Evolutionary conservation across 2,888 invertebrate genomes (phyloP).

Genomic region (Lamellibrachia satsuma): DNA sequence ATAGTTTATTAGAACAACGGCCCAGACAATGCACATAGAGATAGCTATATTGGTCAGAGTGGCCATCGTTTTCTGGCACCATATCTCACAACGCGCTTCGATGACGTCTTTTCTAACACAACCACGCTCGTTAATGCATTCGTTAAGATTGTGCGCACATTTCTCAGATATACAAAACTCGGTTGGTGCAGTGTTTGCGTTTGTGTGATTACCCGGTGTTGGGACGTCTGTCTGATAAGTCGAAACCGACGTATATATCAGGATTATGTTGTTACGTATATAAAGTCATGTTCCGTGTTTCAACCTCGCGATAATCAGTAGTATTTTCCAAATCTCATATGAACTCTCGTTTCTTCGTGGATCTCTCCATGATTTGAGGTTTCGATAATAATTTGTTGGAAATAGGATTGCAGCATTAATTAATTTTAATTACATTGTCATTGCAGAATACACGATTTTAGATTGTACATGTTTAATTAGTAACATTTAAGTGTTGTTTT

Average conservation of each 20-base stretch:
- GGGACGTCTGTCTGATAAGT: not conserved
- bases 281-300: too few relatives aligned
- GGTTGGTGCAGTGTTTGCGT: not conserved
- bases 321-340: not conserved
- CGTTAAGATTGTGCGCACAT: not conserved
- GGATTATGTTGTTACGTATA: not conserved
- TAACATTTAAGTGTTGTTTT: too few relatives aligned
- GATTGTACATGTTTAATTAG: too few relatives aligned
- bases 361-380: too few relatives aligned
- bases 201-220: not conserved
- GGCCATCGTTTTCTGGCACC: not conserved
- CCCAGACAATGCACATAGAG: not conserved
- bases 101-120: not conserved
- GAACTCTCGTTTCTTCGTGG: too few relatives aligned
- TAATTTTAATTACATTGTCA: too few relatives aligned
- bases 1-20: not conserved
- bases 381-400: too few relatives aligned
- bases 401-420: too few relatives aligned
- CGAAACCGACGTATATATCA: not conserved
- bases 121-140: not conserved
- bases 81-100: not conserved
- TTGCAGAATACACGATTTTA: too few relatives aligned
- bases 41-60: not conserved
- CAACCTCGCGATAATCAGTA: not conserved
- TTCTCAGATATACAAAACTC: not conserved